Evolutionary conservation across 2,888 invertebrate genomes (phyloP).

Genomic region (Vesta saturnalis): DNA sequence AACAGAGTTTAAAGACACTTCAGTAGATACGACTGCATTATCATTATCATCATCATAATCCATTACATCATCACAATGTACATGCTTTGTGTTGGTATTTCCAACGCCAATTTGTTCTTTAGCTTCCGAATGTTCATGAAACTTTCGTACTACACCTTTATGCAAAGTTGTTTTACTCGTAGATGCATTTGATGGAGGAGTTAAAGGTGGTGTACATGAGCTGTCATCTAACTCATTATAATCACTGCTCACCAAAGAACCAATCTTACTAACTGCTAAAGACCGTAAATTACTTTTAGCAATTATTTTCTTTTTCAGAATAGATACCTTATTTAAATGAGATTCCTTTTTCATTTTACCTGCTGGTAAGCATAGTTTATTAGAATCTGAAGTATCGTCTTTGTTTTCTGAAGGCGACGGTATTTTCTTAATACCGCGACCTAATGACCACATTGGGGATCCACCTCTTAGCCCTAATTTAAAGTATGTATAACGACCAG

Average conservation of each 20-base stretch:
- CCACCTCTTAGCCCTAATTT: conserved; percentile 73
- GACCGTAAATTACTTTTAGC: conserved; percentile 57
- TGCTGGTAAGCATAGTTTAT: conserved; percentile 26
- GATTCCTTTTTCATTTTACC: conserved; percentile 62
- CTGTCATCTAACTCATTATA: conserved; percentile 70
- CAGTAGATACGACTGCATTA: conserved; percentile 67
- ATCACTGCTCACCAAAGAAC: conserved; percentile 68
- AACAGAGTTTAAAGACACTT: conserved; percentile 68
- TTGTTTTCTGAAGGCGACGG: conserved; percentile 54
- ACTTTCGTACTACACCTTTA: conserved; percentile 50
- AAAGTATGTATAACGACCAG: conserved; percentile 68
- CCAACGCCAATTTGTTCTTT: conserved; percentile 49
- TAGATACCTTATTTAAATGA: conserved; percentile 67
- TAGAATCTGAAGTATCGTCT: conserved; percentile 44
- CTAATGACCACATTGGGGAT: conserved; percentile 70
- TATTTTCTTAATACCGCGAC: conserved; percentile 59
- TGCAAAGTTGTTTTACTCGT: conserved; percentile 47
- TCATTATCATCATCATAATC: conserved; percentile 70
- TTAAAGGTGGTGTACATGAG: conserved; percentile 66
- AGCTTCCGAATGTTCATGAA: conserved; percentile 44
- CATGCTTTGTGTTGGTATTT: conserved; percentile 61
- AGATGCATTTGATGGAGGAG: conserved; percentile 59
- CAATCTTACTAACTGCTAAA: conserved; percentile 60
- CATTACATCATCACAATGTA: conserved; percentile 64
- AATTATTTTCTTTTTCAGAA: conserved; percentile 66